phyloP scores from a whole-genome alignment of 2,797 vertebrate genomes.

The Cygnus olor region DNA sequence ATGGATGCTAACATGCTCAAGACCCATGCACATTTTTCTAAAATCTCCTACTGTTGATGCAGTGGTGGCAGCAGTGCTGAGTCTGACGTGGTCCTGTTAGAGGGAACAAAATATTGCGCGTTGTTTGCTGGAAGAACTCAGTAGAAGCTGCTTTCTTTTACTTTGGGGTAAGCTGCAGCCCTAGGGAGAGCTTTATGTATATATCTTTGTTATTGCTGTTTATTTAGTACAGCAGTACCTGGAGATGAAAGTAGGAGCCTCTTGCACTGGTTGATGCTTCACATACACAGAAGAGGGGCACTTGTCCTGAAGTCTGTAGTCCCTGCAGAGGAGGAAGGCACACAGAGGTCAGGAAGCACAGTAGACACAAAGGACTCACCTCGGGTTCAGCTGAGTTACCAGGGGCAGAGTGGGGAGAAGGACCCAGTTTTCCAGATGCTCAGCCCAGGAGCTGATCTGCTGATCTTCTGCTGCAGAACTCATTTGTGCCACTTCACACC shows the following conservation, averaged over 20 bases:
- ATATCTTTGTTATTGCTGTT: neutral
- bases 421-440: no score
- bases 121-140: neutral
- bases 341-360: no score
- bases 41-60: neutral
- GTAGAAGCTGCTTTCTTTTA: neutral
- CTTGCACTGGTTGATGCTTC: no score
- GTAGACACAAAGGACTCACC: no score
- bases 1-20: neutral
- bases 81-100: neutral
- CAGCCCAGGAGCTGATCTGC: no score
- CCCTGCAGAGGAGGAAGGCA: no score
- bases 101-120: neutral
- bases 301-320: no score
- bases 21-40: neutral
- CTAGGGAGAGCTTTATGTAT: neutral
- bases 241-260: no score
- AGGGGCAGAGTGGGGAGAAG: no score
- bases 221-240: neutral
- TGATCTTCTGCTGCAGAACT: no score
- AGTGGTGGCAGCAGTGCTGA: neutral
- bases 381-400: no score
- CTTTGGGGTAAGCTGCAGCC: neutral
- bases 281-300: no score
- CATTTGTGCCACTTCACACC: neutral